Evolutionary conservation across 2,113 vertebrate genomes (phyloP).

Genomic region (Nycticryphes semicollaris): DNA sequence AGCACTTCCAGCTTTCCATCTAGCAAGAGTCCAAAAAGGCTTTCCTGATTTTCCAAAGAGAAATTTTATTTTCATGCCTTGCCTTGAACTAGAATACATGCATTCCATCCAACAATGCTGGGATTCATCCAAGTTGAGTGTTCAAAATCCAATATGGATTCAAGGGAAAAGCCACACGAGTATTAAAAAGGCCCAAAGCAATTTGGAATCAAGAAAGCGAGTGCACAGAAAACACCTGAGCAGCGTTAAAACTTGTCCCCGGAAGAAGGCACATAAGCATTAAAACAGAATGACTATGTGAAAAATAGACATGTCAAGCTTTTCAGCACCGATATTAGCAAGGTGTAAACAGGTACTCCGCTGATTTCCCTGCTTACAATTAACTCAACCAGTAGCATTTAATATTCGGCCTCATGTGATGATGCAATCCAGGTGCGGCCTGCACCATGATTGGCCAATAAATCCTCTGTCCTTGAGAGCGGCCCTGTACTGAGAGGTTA

Average conservation of each 20-base stretch:
- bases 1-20: neutral
- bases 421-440: neutral
- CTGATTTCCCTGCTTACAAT: neutral
- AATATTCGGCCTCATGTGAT: neutral
- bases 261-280: neutral
- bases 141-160: neutral
- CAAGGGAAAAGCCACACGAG: neutral
- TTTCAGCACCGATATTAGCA: neutral
- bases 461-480: neutral
- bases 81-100: neutral
- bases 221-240: neutral
- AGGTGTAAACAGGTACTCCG: neutral
- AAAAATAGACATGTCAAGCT: neutral
- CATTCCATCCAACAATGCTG: neutral
- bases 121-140: fast-evolving
- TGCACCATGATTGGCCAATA: neutral
- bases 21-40: neutral
- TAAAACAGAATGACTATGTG: neutral
- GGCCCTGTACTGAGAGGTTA: neutral
- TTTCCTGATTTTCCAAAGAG: neutral
- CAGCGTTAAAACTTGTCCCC: neutral
- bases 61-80: neutral
- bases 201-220: neutral
- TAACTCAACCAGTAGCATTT: neutral
- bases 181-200: neutral